Conservation (phyloP, 2,888 invertebrate genomes). For the Agrotis puta region DNA sequence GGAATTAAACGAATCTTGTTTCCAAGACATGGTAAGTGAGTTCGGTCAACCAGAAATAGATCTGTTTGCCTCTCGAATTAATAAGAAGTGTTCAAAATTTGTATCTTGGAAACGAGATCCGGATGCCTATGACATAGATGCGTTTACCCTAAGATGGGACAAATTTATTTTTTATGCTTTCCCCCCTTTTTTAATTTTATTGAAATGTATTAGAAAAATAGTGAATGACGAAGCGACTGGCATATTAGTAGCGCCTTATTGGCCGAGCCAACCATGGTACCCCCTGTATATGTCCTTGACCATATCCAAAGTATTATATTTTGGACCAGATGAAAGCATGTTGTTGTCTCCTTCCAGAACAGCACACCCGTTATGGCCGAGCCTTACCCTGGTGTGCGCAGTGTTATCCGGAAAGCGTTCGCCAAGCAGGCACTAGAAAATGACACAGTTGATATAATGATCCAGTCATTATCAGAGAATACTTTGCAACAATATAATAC, state of each 20-base stretch:
- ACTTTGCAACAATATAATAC: neutral
- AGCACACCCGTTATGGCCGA: no score
- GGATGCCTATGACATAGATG: neutral
- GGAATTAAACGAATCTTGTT: neutral
- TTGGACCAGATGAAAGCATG: conserved; percentile 1
- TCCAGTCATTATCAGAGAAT: no score
- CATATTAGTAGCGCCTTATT: conserved; percentile 6
- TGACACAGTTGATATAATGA: no score
- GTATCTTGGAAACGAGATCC: neutral
- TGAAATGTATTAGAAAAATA: conserved; percentile 13
- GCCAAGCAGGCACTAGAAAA: no score
- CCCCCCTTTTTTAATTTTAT: conserved; percentile 5
- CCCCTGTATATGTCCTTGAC: neutral
- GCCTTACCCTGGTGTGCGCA: no score
- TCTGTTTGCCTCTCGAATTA: conserved; percentile 1
- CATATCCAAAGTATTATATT: neutral
- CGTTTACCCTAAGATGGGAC: conserved; percentile 1
- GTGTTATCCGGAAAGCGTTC: no score
- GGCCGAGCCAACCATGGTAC: conserved; percentile 14
- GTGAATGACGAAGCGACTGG: conserved; percentile 8
- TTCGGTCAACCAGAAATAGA: neutral
- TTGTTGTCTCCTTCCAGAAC: no score
- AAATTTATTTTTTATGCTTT: neutral
- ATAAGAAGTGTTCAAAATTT: conserved; percentile 3
- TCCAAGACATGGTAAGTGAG: neutral